A percentile compares a stretch with the other conserved stretches of the same genome.
Evolutionary conservation across 2,797 vertebrate genomes (phyloP).

Genomic region (Staurois parvus): DNA sequence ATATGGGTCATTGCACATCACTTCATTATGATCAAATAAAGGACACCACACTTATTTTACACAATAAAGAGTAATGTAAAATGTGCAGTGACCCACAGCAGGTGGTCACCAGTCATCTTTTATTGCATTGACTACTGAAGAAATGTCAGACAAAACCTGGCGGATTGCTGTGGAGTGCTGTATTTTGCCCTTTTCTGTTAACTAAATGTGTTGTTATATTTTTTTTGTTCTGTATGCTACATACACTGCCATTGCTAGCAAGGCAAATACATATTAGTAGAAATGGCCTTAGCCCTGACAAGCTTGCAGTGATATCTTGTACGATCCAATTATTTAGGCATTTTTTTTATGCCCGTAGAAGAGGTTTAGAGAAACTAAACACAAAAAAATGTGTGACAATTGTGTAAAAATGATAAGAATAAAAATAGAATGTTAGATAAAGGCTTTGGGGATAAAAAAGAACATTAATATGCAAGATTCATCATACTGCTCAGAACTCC

Average conservation of each 20-base stretch:
- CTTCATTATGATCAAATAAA: not conserved
- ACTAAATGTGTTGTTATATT: not conserved
- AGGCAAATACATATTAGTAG: not conserved
- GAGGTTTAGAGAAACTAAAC: not conserved
- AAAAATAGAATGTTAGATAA: not conserved
- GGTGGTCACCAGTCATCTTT: not conserved
- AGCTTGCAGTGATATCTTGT: not conserved
- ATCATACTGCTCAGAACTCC: slow-evolving; percentile 15
- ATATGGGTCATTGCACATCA: not conserved
- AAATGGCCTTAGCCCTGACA: no score
- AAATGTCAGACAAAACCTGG: not conserved
- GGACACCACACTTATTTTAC: not conserved
- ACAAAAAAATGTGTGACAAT: not conserved
- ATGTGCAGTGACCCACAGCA: not conserved
- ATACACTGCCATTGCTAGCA: not conserved
- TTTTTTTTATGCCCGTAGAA: not conserved
- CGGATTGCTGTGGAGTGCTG: not conserved
- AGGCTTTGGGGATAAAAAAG: slow-evolving; percentile 4
- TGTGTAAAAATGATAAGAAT: not conserved
- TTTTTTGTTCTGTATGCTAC: not conserved
- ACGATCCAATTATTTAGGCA: not conserved
- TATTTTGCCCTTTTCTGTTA: not conserved
- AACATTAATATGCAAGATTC: slow-evolving; percentile 26
- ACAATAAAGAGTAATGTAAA: not conserved
- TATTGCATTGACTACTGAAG: not conserved